Evolutionary conservation across 1,140 invertebrate genomes (phyloP).

Genomic region (Lasioglossum albipes): DNA sequence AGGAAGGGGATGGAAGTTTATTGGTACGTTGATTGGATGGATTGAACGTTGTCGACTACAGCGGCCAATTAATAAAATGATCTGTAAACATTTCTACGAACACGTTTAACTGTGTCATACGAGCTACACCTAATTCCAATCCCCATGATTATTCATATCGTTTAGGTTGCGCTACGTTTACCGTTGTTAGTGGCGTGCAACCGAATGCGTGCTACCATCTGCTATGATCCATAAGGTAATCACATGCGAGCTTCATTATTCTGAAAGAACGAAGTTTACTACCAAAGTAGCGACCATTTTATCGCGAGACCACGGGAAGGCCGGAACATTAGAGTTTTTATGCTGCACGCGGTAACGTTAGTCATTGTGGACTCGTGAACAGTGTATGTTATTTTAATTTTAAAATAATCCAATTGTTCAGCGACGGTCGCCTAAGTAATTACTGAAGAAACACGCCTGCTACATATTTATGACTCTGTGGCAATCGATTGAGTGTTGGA

Average conservation of each 20-base stretch:
- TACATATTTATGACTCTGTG: not conserved
- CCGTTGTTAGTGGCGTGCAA: slow-evolving; percentile 12
- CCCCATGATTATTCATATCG: not conserved
- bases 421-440: too few relatives aligned
- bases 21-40: not conserved
- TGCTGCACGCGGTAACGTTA: too few relatives aligned
- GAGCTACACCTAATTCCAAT: not conserved
- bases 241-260: slow-evolving; percentile 30
- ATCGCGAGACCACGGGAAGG: slow-evolving; percentile 15
- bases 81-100: slow-evolving; percentile 3
- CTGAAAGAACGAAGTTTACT: slow-evolving; percentile 24
- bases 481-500: not conserved
- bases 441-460: too few relatives aligned
- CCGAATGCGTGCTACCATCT: slow-evolving; percentile 21
- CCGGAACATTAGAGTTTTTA: slow-evolving; percentile 9
- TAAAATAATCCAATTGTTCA: not conserved
- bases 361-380: not conserved
- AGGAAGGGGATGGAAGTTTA: not conserved
- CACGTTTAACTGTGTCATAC: not conserved
- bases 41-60: not conserved
- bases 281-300: slow-evolving; percentile 19
- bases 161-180: not conserved
- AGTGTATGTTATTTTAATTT: not conserved
- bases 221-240: slow-evolving; percentile 53
- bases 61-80: slow-evolving; percentile 16